These are phyloP conservation scores for Papilio polyxenes DNA, from an alignment of 1,140 invertebrate species.

Conservation along the genomic window DNA sequence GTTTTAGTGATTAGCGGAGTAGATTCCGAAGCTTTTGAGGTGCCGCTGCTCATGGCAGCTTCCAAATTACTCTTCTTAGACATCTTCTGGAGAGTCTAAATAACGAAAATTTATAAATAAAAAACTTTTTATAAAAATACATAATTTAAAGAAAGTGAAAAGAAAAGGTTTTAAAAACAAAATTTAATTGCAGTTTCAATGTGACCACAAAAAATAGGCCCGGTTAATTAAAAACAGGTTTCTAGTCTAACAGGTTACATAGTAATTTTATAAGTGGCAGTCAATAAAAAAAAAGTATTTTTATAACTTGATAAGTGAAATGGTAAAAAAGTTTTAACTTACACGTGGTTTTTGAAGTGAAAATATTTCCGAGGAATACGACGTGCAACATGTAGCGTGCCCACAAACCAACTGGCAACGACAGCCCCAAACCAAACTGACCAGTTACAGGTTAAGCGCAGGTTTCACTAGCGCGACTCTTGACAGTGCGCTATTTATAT, in stretches of 20 bases:
- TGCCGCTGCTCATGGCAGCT: slow-evolving; percentile 23
- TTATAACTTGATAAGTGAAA: not conserved
- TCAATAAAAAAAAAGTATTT: not conserved
- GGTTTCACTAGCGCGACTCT: not conserved
- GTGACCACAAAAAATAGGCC: slow-evolving; percentile 12
- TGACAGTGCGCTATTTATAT: not conserved
- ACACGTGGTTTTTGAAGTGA: slow-evolving; percentile 5
- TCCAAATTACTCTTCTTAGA: slow-evolving; percentile 55
- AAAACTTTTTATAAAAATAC: not conserved
- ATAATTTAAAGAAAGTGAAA: not conserved
- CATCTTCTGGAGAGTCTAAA: slow-evolving; percentile 43
- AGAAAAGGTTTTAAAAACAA: not conserved
- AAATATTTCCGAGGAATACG: not conserved
- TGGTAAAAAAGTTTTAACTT: not conserved
- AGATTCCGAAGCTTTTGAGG: slow-evolving; percentile 47
- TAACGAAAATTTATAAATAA: not conserved
- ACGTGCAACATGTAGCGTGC: not conserved
- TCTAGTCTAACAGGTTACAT: not conserved
- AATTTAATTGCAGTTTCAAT: not conserved
- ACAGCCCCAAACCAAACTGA: not conserved
- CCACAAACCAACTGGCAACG: not conserved
- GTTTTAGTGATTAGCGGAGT: slow-evolving; percentile 54
- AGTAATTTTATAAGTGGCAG: not conserved
- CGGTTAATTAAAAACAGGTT: slow-evolving; percentile 22
- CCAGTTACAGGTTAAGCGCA: not conserved